Percentiles rank a stretch among this genome's conserved stretches.
Conservation (phyloP, 2,113 vertebrate genomes). For the Furnarius figulus region DNA sequence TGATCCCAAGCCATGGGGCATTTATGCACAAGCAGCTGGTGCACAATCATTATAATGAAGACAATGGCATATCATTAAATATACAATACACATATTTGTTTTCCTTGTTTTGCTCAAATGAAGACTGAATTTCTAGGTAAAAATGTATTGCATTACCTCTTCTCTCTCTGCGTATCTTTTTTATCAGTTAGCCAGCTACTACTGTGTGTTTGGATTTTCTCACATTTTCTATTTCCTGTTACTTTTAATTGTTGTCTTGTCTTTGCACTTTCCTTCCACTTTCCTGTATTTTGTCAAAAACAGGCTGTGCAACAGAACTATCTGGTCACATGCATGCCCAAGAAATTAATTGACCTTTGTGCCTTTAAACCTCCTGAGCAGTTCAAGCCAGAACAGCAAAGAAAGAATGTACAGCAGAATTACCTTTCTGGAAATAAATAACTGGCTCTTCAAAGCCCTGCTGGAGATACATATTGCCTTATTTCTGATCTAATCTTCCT, state of each 20-base stretch:
- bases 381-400: neutral
- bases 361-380: neutral
- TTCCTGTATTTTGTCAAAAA: neutral
- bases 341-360: slow-evolving; percentile 21
- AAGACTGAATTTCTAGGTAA: neutral
- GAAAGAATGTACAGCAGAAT: neutral
- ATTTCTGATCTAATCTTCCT: neutral
- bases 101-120: neutral
- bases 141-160: neutral
- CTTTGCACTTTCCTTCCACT: neutral
- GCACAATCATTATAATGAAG: neutral
- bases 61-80: neutral
- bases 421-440: neutral
- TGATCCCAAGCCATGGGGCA: neutral
- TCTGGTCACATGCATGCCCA: neutral
- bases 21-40: neutral
- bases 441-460: neutral
- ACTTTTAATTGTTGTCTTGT: neutral
- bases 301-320: neutral
- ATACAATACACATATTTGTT: neutral
- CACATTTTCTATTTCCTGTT: neutral
- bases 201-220: neutral
- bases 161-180: neutral
- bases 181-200: neutral
- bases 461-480: neutral